Evolutionary conservation across 2,888 invertebrate genomes (phyloP).

Genomic region (Alloplasta piceator): DNA sequence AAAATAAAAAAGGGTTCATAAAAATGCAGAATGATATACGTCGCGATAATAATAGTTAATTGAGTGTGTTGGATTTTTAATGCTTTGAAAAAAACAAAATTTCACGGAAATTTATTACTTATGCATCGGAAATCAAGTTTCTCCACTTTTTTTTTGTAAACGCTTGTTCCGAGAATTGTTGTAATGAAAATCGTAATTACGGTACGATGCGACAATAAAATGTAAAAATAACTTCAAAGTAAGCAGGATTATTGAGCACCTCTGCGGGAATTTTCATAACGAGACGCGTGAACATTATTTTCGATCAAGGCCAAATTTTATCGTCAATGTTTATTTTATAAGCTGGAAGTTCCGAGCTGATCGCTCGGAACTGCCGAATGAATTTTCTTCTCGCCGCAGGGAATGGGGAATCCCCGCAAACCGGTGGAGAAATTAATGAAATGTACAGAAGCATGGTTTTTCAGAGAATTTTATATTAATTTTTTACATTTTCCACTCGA

Average conservation of each 20-base stretch:
- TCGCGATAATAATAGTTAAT: no score
- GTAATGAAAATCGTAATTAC: background rate
- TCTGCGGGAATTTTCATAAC: background rate
- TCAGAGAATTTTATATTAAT: no score
- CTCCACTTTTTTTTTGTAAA: background rate
- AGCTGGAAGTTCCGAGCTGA: conserved; percentile 7
- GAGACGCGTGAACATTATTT: background rate
- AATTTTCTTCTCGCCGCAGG: conserved; percentile 6
- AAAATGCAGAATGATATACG: no score
- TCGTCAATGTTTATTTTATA: conserved; percentile 23
- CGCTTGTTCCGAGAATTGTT: conserved; percentile 16
- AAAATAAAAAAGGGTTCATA: no score
- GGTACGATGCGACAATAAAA: background rate
- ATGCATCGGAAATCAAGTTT: background rate
- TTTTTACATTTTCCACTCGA: no score
- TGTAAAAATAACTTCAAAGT: conserved; percentile 4
- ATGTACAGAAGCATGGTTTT: no score
- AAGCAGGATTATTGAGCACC: background rate
- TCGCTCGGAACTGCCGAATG: background rate
- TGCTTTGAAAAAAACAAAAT: no score
- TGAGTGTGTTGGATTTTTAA: no score
- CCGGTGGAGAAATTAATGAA: background rate
- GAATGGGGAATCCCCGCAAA: conserved; percentile 1
- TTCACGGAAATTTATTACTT: no score
- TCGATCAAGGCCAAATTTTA: conserved; percentile 9